Conservation (phyloP, 1,140 invertebrate genomes). For the Bursaphelenchus mucronatus region DNA sequence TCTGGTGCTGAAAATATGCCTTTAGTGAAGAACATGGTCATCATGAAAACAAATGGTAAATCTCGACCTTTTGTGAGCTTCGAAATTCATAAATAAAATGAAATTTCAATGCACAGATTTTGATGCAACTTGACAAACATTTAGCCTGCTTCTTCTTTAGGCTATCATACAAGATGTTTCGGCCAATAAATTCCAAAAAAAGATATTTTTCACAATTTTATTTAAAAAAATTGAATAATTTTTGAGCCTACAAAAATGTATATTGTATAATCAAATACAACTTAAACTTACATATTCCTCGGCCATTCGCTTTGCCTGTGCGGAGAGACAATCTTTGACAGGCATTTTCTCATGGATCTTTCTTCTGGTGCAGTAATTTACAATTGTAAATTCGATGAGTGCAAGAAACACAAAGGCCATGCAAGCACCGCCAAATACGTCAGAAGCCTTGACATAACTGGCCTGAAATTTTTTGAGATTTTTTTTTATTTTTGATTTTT, state of each 20-base stretch:
- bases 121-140: too few species aligned
- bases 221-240: too few species aligned
- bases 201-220: too few species aligned
- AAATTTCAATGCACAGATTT: too few species aligned
- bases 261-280: slow-evolving; percentile 26
- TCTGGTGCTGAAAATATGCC: too few species aligned
- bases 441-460: slow-evolving; percentile 51
- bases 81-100: too few species aligned
- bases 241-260: neutral
- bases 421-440: slow-evolving; percentile 56
- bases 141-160: neutral
- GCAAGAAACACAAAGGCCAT: slow-evolving; percentile 54
- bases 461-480: slow-evolving; percentile 31
- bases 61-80: too few species aligned
- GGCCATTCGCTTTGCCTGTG: slow-evolving; percentile 43
- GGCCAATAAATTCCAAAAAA: too few species aligned
- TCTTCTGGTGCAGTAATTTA: slow-evolving; percentile 51
- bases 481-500: slow-evolving; percentile 1
- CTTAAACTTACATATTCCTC: slow-evolving; percentile 15
- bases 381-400: slow-evolving; percentile 51
- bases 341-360: slow-evolving; percentile 34
- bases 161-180: too few species aligned
- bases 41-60: too few species aligned
- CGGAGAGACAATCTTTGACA: slow-evolving; percentile 16
- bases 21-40: too few species aligned